Evolutionary conservation across 1,140 invertebrate genomes (phyloP).

Genomic region (Ceratoteleas bidentatus): DNA sequence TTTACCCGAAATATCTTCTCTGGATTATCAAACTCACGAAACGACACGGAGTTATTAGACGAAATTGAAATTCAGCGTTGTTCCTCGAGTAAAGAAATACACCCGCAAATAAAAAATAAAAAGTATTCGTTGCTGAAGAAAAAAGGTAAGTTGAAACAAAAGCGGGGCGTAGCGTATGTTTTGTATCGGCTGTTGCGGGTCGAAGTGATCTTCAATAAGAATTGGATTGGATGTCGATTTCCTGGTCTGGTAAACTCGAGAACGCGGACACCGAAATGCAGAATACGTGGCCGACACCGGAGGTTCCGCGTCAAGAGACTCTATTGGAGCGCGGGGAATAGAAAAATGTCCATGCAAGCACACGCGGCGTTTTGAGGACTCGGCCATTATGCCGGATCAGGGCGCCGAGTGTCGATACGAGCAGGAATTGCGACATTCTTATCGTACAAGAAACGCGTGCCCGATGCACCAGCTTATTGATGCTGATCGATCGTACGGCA

Average conservation of each 20-base stretch:
- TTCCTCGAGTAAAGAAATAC: too few species aligned
- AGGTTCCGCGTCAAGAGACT: constrained; percentile 51
- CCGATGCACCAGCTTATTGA: constrained; percentile 24
- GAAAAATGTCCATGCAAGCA: constrained; percentile 56
- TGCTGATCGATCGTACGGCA: too few species aligned
- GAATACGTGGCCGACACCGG: constrained; percentile 37
- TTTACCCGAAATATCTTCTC: too few species aligned
- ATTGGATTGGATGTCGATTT: constrained; percentile 57
- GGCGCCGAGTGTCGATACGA: constrained; percentile 26
- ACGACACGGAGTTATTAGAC: too few species aligned
- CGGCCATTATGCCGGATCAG: constrained; percentile 36
- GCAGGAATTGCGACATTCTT: constrained; percentile 25
- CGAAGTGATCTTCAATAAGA: constrained; percentile 45
- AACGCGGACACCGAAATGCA: constrained; percentile 47
- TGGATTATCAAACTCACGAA: too few species aligned
- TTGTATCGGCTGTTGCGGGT: constrained; percentile 14
- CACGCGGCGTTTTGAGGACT: constrained; percentile 47
- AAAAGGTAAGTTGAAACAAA: constrained; percentile 7
- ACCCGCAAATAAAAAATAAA: not conserved
- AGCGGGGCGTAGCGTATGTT: constrained; percentile 1
- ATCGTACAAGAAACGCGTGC: constrained; percentile 33
- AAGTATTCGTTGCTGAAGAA: too few species aligned
- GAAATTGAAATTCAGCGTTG: too few species aligned
- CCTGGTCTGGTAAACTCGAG: constrained; percentile 45
- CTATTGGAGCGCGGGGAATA: constrained; percentile 44